Conservation (phyloP, 53 echinoderm and acorn worm species). For the Arbacia lixula region DNA sequence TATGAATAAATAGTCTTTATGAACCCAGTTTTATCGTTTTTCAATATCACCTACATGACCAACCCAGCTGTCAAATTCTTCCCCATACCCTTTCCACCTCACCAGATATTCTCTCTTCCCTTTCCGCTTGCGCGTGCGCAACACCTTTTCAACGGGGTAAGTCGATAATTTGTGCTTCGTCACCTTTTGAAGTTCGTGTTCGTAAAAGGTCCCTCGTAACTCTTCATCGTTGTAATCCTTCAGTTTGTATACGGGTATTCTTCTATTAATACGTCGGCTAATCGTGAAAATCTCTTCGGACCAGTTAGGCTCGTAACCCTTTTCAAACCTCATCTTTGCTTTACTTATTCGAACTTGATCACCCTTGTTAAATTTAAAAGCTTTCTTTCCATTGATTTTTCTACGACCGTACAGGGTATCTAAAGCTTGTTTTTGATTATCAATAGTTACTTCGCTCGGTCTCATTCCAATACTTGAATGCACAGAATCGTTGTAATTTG, state of each 20-base stretch:
- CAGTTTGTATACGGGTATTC: conserved; percentile 30
- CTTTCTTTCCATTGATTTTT: background rate
- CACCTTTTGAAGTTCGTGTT: conserved; percentile 46
- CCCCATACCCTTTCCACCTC: conserved; percentile 41
- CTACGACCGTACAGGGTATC: conserved; percentile 1
- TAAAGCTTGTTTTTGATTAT: conserved; percentile 11
- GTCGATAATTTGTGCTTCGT: conserved; percentile 5
- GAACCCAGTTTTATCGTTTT: background rate
- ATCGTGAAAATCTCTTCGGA: conserved; percentile 52
- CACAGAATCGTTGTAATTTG: background rate
- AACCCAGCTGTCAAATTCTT: conserved; percentile 45
- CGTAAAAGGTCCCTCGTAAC: conserved; percentile 44
- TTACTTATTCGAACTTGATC: conserved; percentile 43
- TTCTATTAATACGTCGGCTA: background rate
- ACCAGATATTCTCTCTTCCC: conserved; percentile 54
- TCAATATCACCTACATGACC: background rate
- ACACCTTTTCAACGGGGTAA: conserved; percentile 33
- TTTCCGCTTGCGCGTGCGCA: background rate
- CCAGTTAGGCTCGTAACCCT: conserved; percentile 48
- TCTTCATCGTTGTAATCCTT: conserved; percentile 36
- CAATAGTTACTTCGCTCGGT: conserved; percentile 18
- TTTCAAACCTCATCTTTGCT: conserved; percentile 44
- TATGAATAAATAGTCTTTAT: no score
- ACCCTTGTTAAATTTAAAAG: background rate
- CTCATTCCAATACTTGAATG: conserved; percentile 33